Evolutionary conservation across 2,797 vertebrate genomes (phyloP).

Genomic region (Furcifer pardalis): DNA sequence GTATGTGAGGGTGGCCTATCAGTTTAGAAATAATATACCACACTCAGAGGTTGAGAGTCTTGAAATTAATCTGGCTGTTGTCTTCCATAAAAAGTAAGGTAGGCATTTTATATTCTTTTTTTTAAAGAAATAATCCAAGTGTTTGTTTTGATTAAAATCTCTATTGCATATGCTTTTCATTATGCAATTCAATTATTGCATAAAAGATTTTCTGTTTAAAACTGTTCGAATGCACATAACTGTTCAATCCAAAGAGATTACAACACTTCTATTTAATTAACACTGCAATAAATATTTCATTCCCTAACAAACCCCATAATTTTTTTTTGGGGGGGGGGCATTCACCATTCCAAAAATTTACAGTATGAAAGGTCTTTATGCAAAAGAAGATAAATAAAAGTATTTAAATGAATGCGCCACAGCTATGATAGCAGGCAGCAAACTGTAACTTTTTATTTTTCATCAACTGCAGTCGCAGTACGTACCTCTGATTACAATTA

Average conservation of each 20-base stretch:
- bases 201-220: constrained; percentile 84
- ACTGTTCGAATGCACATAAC: constrained; percentile 88
- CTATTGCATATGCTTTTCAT: constrained; percentile 84
- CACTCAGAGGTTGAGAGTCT: constrained; percentile 82
- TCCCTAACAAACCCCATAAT: constrained; percentile 84
- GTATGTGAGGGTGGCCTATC: constrained; percentile 88
- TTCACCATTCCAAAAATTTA: constrained; percentile 82
- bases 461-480: constrained; percentile 69
- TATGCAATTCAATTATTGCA: constrained; percentile 84
- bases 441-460: constrained; percentile 73
- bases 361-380: constrained; percentile 78
- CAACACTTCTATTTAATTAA: constrained; percentile 88
- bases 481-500: constrained; percentile 78
- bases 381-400: constrained; percentile 80
- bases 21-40: constrained; percentile 84
- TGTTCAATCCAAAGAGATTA: constrained; percentile 90
- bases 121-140: constrained; percentile 76
- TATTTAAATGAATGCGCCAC: constrained; percentile 70
- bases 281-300: constrained; percentile 85
- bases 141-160: constrained; percentile 86
- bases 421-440: constrained; percentile 73
- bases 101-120: constrained; percentile 51
- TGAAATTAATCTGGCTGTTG: constrained; percentile 76
- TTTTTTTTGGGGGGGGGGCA: constrained; percentile 79
- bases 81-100: constrained; percentile 81